Conservation (phyloP, 2,113 vertebrate genomes). For the Pandion haliaetus region DNA sequence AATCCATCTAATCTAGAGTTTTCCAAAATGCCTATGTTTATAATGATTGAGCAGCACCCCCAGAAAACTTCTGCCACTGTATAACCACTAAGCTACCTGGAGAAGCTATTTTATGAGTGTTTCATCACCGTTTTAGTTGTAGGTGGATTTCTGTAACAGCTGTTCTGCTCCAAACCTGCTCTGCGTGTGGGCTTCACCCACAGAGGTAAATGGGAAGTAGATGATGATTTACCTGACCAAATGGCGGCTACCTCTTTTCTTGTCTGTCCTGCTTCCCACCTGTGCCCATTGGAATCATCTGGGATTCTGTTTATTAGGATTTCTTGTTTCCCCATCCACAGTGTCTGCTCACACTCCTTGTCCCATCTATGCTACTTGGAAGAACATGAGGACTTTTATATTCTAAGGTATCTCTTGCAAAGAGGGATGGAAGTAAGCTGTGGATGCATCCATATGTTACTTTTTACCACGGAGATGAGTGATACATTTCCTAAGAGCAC, state of each 20-base stretch:
- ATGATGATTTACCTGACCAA: not conserved
- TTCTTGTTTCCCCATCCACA: not conserved
- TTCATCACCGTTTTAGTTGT: not conserved
- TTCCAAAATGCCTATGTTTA: not conserved
- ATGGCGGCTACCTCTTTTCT: not conserved
- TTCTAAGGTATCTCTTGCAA: not conserved
- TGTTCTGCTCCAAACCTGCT: not conserved
- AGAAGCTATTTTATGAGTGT: not conserved
- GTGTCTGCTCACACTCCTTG: not conserved
- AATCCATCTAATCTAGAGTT: not conserved
- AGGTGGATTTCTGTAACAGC: not conserved
- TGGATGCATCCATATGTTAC: not conserved
- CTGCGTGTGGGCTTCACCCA: not conserved
- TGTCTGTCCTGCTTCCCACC: not conserved
- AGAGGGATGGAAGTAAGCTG: not conserved
- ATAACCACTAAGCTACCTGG: not conserved
- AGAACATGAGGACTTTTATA: not conserved
- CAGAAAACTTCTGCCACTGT: not conserved
- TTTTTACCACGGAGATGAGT: not conserved
- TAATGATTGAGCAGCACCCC: not conserved
- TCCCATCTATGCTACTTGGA: not conserved
- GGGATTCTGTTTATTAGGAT: not conserved
- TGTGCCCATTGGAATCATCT: not conserved
- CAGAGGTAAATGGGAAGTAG: not conserved
- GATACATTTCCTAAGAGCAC: not conserved